phyloP scores from a whole-genome alignment of 2,113 vertebrate genomes.

The Panurus biarmicus region DNA sequence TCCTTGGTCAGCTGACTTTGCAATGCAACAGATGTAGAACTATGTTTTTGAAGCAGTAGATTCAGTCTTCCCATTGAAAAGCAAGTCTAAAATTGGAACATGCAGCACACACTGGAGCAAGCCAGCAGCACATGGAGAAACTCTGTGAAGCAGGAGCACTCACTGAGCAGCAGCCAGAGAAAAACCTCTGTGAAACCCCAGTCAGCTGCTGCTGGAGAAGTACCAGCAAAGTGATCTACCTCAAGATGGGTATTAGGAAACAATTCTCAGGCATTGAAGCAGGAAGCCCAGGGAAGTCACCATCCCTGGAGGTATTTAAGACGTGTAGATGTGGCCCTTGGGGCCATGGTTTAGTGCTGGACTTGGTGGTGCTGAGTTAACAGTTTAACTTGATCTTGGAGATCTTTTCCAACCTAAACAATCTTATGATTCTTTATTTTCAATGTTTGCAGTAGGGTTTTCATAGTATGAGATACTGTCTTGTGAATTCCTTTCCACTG shows the following conservation, averaged over 20 bases:
- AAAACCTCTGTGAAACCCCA: neutral
- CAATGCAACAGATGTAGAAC: neutral
- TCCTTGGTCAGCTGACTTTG: neutral
- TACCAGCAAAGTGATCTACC: neutral
- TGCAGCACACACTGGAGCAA: neutral
- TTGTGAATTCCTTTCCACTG: neutral
- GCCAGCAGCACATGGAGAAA: neutral
- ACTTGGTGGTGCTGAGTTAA: neutral
- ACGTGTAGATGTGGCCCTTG: neutral
- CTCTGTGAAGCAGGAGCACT: neutral
- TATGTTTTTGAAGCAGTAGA: neutral
- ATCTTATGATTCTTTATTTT: neutral
- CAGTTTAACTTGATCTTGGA: neutral
- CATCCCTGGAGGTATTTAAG: neutral
- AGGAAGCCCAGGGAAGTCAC: neutral
- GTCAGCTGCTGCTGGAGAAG: neutral
- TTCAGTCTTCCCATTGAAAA: neutral
- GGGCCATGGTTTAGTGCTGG: neutral
- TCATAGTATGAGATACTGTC: neutral
- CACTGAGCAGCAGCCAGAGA: neutral
- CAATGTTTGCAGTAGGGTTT: neutral
- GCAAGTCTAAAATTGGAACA: neutral
- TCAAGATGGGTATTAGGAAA: neutral
- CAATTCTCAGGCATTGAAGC: neutral
- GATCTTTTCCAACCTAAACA: neutral